phyloP scores from a whole-genome alignment of 2,113 vertebrate species.

The Microtus richardsoni region DNA sequence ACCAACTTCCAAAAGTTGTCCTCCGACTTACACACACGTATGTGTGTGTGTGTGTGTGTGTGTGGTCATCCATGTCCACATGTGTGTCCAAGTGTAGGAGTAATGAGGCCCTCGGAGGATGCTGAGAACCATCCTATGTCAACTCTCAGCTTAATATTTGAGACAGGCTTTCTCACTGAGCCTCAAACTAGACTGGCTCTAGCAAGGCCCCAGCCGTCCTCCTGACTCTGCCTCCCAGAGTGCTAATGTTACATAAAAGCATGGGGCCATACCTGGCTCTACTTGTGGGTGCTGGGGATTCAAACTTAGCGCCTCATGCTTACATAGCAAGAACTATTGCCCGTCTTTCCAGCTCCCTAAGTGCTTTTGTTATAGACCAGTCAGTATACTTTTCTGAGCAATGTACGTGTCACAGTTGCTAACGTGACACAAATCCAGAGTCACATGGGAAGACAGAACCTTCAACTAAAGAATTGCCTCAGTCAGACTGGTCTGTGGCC shows the following conservation, averaged over 20 bases:
- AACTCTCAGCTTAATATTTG: neutral
- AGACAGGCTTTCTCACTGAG: neutral
- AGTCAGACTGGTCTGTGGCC: neutral
- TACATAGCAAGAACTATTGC: neutral
- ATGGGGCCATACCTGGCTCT: neutral
- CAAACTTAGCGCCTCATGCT: neutral
- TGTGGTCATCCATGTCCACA: neutral
- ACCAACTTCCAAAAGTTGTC: neutral
- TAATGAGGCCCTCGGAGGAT: neutral
- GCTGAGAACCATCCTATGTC: neutral
- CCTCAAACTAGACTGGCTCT: neutral
- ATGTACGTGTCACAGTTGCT: neutral
- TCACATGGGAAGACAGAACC: neutral
- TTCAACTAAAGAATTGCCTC: neutral
- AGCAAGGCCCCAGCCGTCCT: neutral
- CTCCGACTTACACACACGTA: neutral
- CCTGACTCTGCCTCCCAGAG: too few species aligned
- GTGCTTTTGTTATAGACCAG: neutral
- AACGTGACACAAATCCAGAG: neutral
- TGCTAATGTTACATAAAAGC: neutral
- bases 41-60: neutral
- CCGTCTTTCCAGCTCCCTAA: neutral
- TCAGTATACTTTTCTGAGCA: neutral
- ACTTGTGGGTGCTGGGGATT: neutral
- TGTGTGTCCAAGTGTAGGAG: neutral